Evolutionary conservation across 2,888 invertebrate genomes (phyloP), one percentile per base, ranked within the genome.

Genomic region (Harpalus rufipes): DNA sequence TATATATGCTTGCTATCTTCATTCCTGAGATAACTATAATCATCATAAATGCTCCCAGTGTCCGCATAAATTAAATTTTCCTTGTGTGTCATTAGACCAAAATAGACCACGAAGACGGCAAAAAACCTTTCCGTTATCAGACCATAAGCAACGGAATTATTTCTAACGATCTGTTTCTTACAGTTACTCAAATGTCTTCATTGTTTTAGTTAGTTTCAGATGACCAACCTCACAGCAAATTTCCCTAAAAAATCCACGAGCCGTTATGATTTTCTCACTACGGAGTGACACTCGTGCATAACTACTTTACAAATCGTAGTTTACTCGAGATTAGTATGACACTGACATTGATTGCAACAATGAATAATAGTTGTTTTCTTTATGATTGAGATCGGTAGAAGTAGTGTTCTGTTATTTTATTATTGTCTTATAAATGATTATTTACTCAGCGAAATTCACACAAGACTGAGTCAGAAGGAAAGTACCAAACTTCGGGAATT

Each of bases 161-260:
- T 78, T 78, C 56, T 78, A 78, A 78, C 58, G 78, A 78, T 78
- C 78, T 78, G 78, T 8, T 25, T 56, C 78, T n/a, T 78, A 78
- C 78, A 78, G 78, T 58, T 78, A 58, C 58, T 78, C 58, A 58
- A 58, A 78, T 78, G 58, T 78, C 58, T 78, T 44, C 58, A 58
- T 78, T 78, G 78, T 78, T 78, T 78, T 78, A 56, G 58, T 78
- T 58, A 78, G 56, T 78, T 78, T 58, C 78, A 78, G 58, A 58
- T 78, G 78, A 78, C 78, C 78, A 78, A 78, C 72, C 72, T 16
- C 44, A 44, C 72, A 76, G 56, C 8, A 78, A 76, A 76, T 76
- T 51, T 25, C 78, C 58, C 56, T 25, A 78, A 58, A 78, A 78
- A 78, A 78, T 78, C 78, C 56, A 56, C 56, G n/a, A 10, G 44